Percentiles rank a stretch among this genome's conserved stretches.
Evolutionary conservation across 2,113 vertebrate species (phyloP).

Genomic region (Saguinus imperator): DNA sequence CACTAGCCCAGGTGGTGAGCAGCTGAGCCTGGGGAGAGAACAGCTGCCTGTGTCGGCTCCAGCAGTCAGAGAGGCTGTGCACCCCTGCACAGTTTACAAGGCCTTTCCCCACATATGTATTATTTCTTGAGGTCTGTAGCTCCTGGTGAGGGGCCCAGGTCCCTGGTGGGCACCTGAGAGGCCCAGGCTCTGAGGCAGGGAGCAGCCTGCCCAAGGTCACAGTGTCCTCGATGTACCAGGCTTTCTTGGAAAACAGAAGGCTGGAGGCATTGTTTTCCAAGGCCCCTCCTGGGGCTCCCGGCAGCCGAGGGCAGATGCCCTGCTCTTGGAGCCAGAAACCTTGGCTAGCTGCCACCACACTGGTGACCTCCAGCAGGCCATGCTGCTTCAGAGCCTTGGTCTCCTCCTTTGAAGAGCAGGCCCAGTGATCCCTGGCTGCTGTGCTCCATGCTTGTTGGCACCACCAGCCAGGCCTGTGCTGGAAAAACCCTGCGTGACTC

Average conservation of each 20-base stretch:
- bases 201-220: conserved; percentile 58
- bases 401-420: background rate
- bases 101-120: background rate
- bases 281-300: background rate
- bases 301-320: background rate
- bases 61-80: background rate
- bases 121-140: background rate
- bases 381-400: background rate
- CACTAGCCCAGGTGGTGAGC: conserved; percentile 59
- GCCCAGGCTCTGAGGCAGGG: background rate
- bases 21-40: conserved; percentile 40
- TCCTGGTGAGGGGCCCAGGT: background rate
- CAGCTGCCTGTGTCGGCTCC: background rate
- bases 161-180: background rate
- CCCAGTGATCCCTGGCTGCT: background rate
- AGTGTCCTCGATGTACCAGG: background rate
- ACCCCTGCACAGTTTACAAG: background rate
- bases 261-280: background rate
- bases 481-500: conserved; percentile 57
- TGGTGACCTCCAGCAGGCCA: background rate
- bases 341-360: background rate
- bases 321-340: background rate
- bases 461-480: background rate
- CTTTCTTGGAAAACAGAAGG: conserved; percentile 49
- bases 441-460: background rate